A percentile compares a stretch with the other conserved stretches of the same genome.
phyloP scores from a whole-genome alignment of 1,140 invertebrate genomes.

The Platorchestia sp. region DNA sequence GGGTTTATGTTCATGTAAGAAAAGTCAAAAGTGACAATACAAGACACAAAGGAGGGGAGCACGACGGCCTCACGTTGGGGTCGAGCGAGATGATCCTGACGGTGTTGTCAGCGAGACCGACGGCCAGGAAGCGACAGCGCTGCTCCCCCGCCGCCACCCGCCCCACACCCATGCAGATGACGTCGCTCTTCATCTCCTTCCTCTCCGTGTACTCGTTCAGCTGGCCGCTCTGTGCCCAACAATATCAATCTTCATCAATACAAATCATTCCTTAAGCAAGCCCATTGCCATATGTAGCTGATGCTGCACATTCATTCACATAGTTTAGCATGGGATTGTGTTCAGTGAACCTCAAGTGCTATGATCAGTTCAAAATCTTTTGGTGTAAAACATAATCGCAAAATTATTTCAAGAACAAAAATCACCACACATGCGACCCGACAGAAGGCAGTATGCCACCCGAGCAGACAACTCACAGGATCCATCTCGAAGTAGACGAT shows the following conservation, averaged over 20 bases:
- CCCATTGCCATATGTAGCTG: background rate
- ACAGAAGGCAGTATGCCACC: too few relatives aligned
- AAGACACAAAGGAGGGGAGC: too few relatives aligned
- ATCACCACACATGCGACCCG: background rate
- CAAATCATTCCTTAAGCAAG: background rate
- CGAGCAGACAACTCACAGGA: slow-evolving; percentile 79
- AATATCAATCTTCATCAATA: background rate
- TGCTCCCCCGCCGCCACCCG: slow-evolving; percentile 96
- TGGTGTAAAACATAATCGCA: background rate
- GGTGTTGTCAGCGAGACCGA: slow-evolving; percentile 96
- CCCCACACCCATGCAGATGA: slow-evolving; percentile 98
- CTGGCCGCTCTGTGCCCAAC: slow-evolving; percentile 85
- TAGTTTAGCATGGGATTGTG: background rate
- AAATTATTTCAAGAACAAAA: background rate
- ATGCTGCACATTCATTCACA: background rate
- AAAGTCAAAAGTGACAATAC: too few relatives aligned
- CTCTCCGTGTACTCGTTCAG: slow-evolving; percentile 98
- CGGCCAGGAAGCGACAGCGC: slow-evolving; percentile 95
- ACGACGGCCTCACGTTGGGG: slow-evolving; percentile 79
- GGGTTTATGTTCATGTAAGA: too few relatives aligned
- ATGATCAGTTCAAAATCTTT: background rate
- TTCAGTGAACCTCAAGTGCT: background rate
- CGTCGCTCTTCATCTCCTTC: slow-evolving; percentile 96
- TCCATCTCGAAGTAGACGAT: slow-evolving; percentile 99
- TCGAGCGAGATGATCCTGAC: slow-evolving; percentile 98